These are phyloP conservation scores for Lagenorhynchus albirostris DNA, from an alignment of 2,113 vertebrate genomes.

Conservation along the genomic window DNA sequence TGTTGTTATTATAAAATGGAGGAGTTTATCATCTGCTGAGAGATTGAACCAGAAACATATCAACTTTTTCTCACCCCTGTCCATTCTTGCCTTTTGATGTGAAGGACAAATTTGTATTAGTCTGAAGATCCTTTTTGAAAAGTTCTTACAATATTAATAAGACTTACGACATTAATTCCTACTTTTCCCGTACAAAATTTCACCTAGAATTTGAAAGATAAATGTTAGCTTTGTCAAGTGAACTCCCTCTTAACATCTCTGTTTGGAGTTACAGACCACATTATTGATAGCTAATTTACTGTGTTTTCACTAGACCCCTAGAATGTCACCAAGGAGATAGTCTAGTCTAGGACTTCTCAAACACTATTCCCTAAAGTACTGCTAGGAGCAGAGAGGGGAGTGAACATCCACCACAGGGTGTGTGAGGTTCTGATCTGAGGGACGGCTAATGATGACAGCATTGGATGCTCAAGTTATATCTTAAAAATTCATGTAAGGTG, in stretches of 20 bases:
- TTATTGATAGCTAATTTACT: not conserved
- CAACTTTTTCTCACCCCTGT: not conserved
- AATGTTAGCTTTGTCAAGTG: not conserved
- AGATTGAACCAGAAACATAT: not conserved
- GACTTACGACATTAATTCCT: not conserved
- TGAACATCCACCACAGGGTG: not conserved
- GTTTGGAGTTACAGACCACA: not conserved
- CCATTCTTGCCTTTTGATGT: slow-evolving; percentile 27
- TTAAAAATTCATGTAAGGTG: not conserved
- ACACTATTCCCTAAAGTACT: not conserved
- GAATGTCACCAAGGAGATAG: not conserved
- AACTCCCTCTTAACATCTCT: not conserved
- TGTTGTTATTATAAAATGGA: not conserved
- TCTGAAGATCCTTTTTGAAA: not conserved
- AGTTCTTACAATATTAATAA: slow-evolving; percentile 18
- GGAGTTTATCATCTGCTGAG: not conserved
- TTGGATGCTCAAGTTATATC: not conserved
- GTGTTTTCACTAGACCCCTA: not conserved
- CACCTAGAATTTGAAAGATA: slow-evolving; percentile 27
- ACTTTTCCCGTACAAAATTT: not conserved
- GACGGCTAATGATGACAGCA: not conserved
- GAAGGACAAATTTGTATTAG: slow-evolving; percentile 29
- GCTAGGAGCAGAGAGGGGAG: not conserved
- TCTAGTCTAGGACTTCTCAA: not conserved
- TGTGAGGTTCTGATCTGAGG: not conserved